These are phyloP conservation scores for Rhagium mordax DNA, from an alignment of 2,888 invertebrate genomes.

Conservation along the genomic window DNA sequence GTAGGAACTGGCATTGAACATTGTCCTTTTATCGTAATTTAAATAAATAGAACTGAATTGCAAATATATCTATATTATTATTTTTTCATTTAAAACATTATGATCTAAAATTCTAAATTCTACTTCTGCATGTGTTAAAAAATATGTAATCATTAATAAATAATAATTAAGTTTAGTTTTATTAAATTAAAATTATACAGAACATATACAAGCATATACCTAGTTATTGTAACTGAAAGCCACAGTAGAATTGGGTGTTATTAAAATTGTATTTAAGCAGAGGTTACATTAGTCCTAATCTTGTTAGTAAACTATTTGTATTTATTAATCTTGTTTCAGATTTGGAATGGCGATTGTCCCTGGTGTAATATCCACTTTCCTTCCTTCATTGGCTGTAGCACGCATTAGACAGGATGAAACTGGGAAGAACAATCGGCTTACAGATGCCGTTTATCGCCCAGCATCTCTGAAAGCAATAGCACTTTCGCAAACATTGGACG, in stretches of 20 bases:
- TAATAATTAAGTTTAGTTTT: too few relatives aligned
- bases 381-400: constrained; percentile 41
- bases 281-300: constrained; percentile 12
- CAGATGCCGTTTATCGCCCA: constrained; percentile 62
- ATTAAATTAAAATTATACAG: too few relatives aligned
- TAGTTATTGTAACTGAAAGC: neutral
- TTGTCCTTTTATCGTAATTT: too few relatives aligned
- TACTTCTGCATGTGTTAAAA: too few relatives aligned
- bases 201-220: neutral
- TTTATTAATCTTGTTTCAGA: constrained; percentile 45
- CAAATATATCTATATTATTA: too few relatives aligned
- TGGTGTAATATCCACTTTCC: constrained; percentile 29
- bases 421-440: constrained; percentile 60
- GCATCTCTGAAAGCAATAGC: constrained; percentile 62
- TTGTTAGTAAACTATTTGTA: constrained; percentile 40
- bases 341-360: constrained; percentile 21
- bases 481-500: constrained; percentile 62
- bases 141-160: too few relatives aligned
- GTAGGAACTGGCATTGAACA: too few relatives aligned
- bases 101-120: neutral
- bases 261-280: neutral
- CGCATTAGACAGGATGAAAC: constrained; percentile 56
- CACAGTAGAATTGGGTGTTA: neutral
- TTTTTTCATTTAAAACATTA: too few relatives aligned
- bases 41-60: too few relatives aligned